phyloP scores from a whole-genome alignment of 2,797 vertebrate species.

The Menidia menidia region DNA sequence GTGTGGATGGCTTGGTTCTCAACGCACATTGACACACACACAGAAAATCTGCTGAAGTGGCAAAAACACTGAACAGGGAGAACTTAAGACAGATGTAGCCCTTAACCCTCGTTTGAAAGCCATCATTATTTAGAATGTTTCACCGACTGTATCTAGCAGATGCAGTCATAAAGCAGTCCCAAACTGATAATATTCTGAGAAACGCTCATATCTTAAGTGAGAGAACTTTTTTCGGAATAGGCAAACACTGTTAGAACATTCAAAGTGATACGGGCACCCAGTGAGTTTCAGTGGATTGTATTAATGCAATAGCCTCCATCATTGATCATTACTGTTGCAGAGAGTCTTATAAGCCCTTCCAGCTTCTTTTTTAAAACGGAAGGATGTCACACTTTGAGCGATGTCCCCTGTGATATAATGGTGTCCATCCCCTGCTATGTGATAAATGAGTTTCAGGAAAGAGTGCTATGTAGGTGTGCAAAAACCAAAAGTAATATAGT shows the following conservation, averaged over 20 bases:
- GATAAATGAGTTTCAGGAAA: constrained; percentile 64
- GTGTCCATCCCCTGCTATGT: constrained; percentile 63
- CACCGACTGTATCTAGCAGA: constrained; percentile 1
- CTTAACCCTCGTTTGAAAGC: not conserved
- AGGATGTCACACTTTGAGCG: constrained; percentile 56
- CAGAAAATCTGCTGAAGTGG: constrained; percentile 14
- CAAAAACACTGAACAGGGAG: constrained; percentile 16
- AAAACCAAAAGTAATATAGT: constrained; percentile 66
- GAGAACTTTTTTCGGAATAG: not conserved
- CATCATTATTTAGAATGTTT: constrained; percentile 4
- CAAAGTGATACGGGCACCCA: constrained; percentile 1
- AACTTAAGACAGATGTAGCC: constrained; percentile 4
- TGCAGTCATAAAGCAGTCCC: not conserved
- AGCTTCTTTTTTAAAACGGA: constrained; percentile 37
- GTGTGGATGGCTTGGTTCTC: constrained; percentile 18
- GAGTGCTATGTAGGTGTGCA: constrained; percentile 61
- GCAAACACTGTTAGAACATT: constrained; percentile 13
- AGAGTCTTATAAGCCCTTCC: constrained; percentile 35
- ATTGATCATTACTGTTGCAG: constrained; percentile 19
- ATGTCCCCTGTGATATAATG: constrained; percentile 51
- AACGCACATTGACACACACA: not conserved
- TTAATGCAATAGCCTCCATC: not conserved
- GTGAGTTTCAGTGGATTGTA: not conserved
- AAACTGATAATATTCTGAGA: constrained; percentile 7
- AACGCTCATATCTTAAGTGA: constrained; percentile 4